Evolutionary conservation across 2,113 vertebrate species (phyloP), one percentile per base, ranked within the genome.

Genomic region (Tinamus guttatus): DNA sequence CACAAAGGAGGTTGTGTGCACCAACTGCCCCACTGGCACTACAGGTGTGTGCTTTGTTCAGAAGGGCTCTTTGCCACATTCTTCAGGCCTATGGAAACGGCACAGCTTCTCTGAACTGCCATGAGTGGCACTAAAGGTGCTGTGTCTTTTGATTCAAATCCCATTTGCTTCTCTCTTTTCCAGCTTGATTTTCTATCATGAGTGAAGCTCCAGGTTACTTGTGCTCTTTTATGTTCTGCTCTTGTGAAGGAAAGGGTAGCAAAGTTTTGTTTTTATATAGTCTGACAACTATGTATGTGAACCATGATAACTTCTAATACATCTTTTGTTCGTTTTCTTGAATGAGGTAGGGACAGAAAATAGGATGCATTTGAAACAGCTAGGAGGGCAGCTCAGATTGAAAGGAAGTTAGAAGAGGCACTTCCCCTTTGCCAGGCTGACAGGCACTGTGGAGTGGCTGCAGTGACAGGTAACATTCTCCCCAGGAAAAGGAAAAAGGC

Each of bases 1-100:
- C 89, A 99, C 98, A 3, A 98, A 96, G 94, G 99, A 99, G 97
- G 99, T 99, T 81, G 99, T 99, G 60, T 99, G 99, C 94, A 99
- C 99, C 95, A 99, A 98, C 97, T 99, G 99, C 79, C 99, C 99
- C 1, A 28, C 97, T 5, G 99, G 99, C 40, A 99, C 99, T 79
- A 99, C 99, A 86, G 99, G 99, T 99, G 89, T 83, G 97, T 78
- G 82, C 14, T 7, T 28, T 73, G 4, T 17, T 12, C 2, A 2
- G 13, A 79, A 38, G 30, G 36, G 36, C 13, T 25, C 22, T 6
- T 43, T 43, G 14, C 13, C 71, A 6, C 14, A 24, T 28, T 20
- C 43, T 8, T 1, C 0, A 0, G 36, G 22, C 30, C 52, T 78
- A 24, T 59, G n/a, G 60, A 68, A 77, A 3, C 38, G 32, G 30